Conservation (phyloP, 2,113 vertebrate genomes). For the Rhineura floridana region DNA sequence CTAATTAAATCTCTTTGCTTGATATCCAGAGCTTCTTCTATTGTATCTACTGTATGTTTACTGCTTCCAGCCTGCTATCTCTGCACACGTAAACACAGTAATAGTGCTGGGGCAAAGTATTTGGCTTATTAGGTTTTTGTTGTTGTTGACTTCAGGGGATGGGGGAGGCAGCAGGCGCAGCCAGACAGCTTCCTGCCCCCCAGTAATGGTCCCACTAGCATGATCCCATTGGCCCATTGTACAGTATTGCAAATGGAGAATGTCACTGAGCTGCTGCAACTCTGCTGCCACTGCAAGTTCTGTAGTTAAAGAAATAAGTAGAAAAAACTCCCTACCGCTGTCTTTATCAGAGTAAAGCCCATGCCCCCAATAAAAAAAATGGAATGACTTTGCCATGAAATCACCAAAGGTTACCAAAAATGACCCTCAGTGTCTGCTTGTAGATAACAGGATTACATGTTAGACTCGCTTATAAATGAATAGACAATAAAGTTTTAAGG, state of each 20-base stretch:
- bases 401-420: background rate
- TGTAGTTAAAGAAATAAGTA: background rate
- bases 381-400: background rate
- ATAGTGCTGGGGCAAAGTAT: no score
- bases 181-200: background rate
- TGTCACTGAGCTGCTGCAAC: background rate
- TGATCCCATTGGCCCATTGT: background rate
- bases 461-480: constrained; percentile 36
- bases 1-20: no score
- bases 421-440: background rate
- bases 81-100: no score
- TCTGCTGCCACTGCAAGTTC: background rate
- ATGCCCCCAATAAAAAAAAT: background rate
- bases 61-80: no score
- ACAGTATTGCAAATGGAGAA: background rate
- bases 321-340: background rate
- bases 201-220: no score
- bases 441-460: constrained; percentile 50
- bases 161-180: background rate
- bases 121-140: no score
- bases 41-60: no score
- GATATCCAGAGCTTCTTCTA: no score
- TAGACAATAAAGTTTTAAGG: constrained; percentile 27
- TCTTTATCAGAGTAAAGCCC: background rate
- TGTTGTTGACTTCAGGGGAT: background rate